A percentile compares a stretch with the other conserved stretches of the same genome.
phyloP scores from a whole-genome alignment of 2,113 vertebrate species.

The Sula dactylatra region DNA sequence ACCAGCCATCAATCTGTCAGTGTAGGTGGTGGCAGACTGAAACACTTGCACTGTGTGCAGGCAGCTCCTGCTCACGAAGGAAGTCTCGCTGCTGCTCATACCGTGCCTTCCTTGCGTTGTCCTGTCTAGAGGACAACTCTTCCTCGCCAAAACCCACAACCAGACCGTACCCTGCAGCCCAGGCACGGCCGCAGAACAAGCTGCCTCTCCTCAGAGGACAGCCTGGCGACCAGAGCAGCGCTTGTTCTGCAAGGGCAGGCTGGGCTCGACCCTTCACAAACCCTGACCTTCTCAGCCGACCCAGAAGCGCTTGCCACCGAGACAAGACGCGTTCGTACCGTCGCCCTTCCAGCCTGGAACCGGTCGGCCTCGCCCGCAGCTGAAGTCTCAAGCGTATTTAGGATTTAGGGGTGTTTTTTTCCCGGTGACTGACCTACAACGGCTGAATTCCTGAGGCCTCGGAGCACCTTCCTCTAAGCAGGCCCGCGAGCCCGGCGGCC shows the following conservation, averaged over 20 bases:
- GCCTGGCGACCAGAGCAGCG: too few species aligned
- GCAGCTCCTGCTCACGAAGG: background rate
- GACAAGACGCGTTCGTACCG: background rate
- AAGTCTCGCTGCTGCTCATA: background rate
- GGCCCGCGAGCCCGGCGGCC: background rate
- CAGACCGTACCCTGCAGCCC: background rate
- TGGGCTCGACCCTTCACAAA: background rate
- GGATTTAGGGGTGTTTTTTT: background rate
- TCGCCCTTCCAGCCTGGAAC: background rate
- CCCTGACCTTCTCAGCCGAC: background rate
- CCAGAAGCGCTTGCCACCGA: background rate
- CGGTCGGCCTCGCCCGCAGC: too few species aligned
- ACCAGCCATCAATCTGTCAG: background rate
- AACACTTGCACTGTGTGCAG: background rate
- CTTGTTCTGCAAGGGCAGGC: background rate
- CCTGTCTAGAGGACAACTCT: background rate
- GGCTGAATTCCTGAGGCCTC: background rate
- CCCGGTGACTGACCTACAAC: background rate
- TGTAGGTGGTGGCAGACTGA: slow-evolving; percentile 1
- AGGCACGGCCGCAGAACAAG: background rate
- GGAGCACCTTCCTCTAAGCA: too few species aligned
- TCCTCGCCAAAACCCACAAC: background rate
- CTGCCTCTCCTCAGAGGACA: background rate
- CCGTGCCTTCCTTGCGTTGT: background rate
- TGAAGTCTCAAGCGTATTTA: rapidly evolving